Evolutionary conservation across 2,797 vertebrate species (phyloP).

Genomic region (Nannoperca obscura): DNA sequence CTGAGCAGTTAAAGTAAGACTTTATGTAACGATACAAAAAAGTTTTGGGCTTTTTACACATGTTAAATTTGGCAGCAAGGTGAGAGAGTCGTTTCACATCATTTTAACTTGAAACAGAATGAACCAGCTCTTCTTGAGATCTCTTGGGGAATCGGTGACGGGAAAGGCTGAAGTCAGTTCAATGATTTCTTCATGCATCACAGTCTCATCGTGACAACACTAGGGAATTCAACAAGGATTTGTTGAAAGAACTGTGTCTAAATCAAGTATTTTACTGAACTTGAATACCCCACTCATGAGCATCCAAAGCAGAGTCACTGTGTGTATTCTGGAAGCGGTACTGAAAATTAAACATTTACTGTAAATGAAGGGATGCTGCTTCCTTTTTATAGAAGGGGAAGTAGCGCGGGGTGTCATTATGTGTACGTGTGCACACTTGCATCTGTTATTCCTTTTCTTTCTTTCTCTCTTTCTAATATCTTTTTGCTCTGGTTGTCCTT

Average conservation of each 20-base stretch:
- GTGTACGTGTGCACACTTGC: neutral
- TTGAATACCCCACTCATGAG: conserved; percentile 20
- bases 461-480: neutral
- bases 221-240: neutral
- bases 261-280: conserved; percentile 13
- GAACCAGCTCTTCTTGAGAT: neutral
- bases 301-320: neutral
- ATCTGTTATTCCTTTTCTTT: neutral
- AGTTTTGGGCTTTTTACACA: neutral
- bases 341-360: conserved; percentile 27
- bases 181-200: neutral
- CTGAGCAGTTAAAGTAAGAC: neutral
- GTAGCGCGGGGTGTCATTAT: neutral
- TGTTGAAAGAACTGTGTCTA: neutral
- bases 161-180: conserved; percentile 4
- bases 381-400: conserved; percentile 16
- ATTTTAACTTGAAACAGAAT: conserved; percentile 2
- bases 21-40: neutral
- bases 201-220: neutral
- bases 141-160: conserved; percentile 8
- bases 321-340: neutral
- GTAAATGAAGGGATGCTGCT: conserved; percentile 21
- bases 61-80: neutral
- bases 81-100: neutral
- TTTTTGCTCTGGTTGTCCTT: conserved; percentile 10